Evolutionary conservation across 2,888 invertebrate genomes (phyloP).

Genomic region (Chymomyza fuscimana): DNA sequence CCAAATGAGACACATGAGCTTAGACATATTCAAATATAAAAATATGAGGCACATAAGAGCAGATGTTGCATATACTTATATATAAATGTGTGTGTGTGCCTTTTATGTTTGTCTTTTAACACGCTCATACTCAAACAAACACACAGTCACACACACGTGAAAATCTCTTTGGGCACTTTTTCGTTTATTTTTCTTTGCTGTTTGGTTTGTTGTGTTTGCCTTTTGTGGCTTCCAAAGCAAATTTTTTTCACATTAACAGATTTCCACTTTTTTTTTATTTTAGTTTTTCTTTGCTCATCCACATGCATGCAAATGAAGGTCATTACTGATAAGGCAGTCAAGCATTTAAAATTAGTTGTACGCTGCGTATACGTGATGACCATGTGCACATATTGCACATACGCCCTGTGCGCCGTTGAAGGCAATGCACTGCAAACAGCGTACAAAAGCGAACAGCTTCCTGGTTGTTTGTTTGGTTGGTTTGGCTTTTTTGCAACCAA

Average conservation of each 20-base stretch:
- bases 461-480: not conserved
- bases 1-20: constrained; percentile 39
- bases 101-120: constrained; percentile 19
- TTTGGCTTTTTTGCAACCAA: not conserved
- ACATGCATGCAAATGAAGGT: constrained; percentile 49
- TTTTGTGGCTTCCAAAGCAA: constrained; percentile 12
- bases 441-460: not conserved
- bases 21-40: constrained; percentile 49
- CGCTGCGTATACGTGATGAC: not conserved
- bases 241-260: constrained; percentile 9
- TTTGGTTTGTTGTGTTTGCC: constrained; percentile 13
- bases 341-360: constrained; percentile 12
- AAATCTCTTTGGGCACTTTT: constrained; percentile 38
- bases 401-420: not conserved
- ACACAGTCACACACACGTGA: constrained; percentile 30
- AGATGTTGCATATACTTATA: constrained; percentile 9
- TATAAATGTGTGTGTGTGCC: constrained; percentile 9
- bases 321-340: constrained; percentile 64
- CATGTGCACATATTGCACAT: not conserved
- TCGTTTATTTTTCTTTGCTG: constrained; percentile 23
- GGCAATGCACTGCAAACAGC: not conserved
- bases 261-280: not conserved
- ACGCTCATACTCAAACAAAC: constrained; percentile 23
- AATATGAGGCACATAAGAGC: constrained; percentile 31
- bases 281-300: not conserved